Conservation (phyloP, 2,888 invertebrate species). For the Diarsia brunnea region DNA sequence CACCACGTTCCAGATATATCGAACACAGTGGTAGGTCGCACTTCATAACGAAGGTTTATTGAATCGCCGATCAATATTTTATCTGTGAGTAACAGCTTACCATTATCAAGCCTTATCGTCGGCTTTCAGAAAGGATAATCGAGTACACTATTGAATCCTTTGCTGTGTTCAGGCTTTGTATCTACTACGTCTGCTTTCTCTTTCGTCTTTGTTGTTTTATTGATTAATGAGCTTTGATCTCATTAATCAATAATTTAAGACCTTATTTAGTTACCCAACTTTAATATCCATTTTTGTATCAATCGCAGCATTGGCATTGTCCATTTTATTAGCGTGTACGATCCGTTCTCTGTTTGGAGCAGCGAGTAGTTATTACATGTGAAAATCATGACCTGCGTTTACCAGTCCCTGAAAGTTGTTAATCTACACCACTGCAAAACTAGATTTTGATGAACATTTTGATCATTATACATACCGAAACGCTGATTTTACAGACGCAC, state of each 20-base stretch:
- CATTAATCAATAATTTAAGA: too few species aligned
- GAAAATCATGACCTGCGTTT: constrained; percentile 12
- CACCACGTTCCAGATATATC: constrained; percentile 72
- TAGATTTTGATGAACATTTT: constrained; percentile 7
- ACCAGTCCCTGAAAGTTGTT: constrained; percentile 14
- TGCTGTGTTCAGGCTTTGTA: constrained; percentile 50
- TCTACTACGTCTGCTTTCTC: constrained; percentile 38
- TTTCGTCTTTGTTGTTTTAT: constrained; percentile 41
- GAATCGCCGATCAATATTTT: constrained; percentile 79
- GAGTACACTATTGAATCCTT: constrained; percentile 64
- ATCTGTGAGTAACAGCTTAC: constrained; percentile 68
- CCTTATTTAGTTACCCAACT: background rate
- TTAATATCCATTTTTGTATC: background rate
- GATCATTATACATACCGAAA: background rate
- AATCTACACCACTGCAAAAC: constrained; percentile 3
- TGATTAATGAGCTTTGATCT: constrained; percentile 39
- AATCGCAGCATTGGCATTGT: background rate
- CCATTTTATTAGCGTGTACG: background rate
- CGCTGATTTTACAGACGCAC: background rate
- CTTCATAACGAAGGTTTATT: constrained; percentile 77
- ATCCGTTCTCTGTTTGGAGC: background rate
- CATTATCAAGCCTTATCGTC: constrained; percentile 71
- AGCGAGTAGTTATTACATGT: background rate
- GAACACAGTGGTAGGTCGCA: constrained; percentile 65
- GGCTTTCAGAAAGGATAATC: constrained; percentile 71